Evolutionary conservation across 2,113 vertebrate species (phyloP).

Genomic region (Mustelus asterias): DNA sequence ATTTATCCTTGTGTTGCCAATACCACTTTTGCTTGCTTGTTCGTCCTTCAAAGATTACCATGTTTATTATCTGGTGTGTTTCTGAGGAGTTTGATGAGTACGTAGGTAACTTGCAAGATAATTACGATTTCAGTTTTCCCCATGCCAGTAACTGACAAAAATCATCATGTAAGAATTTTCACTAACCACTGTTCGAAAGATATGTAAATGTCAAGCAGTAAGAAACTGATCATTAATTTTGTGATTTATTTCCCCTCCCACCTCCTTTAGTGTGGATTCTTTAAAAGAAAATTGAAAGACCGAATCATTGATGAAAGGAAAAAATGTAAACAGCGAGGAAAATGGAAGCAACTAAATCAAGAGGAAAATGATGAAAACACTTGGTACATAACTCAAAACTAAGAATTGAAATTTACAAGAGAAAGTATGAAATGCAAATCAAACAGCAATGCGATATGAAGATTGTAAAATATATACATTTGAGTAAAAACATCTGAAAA

Average conservation of each 20-base stretch:
- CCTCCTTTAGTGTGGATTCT: slow-evolving; percentile 79
- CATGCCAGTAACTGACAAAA: background rate
- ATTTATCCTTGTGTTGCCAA: background rate
- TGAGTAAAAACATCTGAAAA: background rate
- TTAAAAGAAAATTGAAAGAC: slow-evolving; percentile 66
- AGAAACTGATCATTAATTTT: background rate
- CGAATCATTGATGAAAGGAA: slow-evolving; percentile 57
- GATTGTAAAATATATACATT: background rate
- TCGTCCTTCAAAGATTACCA: background rate
- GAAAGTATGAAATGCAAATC: background rate
- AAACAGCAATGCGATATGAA: background rate
- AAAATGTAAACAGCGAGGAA: slow-evolving; percentile 62
- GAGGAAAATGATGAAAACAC: slow-evolving; percentile 43
- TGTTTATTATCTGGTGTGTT: background rate
- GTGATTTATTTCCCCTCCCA: background rate
- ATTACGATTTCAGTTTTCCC: background rate
- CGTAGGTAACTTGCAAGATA: background rate
- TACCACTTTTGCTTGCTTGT: background rate
- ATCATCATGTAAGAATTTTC: background rate
- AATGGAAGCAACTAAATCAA: slow-evolving; percentile 50
- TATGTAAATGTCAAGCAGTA: background rate
- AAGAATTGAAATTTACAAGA: slow-evolving; percentile 2
- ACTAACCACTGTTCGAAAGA: background rate
- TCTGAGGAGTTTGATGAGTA: background rate
- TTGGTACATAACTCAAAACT: background rate